Evolutionary conservation across 2,797 vertebrate species (phyloP).

Genomic region (Clarias laeviceps): DNA sequence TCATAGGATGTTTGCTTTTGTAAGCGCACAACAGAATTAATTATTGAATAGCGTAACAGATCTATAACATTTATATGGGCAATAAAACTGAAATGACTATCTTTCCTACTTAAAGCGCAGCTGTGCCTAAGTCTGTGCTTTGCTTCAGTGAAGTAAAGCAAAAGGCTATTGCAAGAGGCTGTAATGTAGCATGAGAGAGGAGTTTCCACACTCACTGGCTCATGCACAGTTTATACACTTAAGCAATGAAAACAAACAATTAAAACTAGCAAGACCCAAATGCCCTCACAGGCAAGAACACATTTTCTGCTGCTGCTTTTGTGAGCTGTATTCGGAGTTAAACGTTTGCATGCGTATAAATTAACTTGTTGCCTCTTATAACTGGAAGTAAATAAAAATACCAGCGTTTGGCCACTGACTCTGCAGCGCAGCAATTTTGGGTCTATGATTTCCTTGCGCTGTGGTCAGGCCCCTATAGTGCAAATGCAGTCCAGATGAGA

Average conservation of each 20-base stretch:
- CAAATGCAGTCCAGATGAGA: slow-evolving; percentile 75
- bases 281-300: slow-evolving; percentile 66
- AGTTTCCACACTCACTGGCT: slow-evolving; percentile 80
- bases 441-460: slow-evolving; percentile 73
- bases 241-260: slow-evolving; percentile 90
- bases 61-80: slow-evolving; percentile 27
- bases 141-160: slow-evolving; percentile 70
- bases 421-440: slow-evolving; percentile 71
- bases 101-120: slow-evolving; percentile 63
- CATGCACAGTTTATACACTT: slow-evolving; percentile 85
- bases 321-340: slow-evolving; percentile 80
- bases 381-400: slow-evolving; percentile 82
- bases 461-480: slow-evolving; percentile 69
- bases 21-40: not conserved
- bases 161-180: slow-evolving; percentile 69
- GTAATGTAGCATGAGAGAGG: slow-evolving; percentile 79
- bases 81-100: slow-evolving; percentile 33
- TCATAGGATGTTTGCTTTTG: slow-evolving; percentile 9
- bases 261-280: slow-evolving; percentile 70
- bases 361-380: slow-evolving; percentile 77
- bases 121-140: slow-evolving; percentile 65
- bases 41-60: slow-evolving; percentile 32
- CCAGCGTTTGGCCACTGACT: slow-evolving; percentile 75
- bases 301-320: slow-evolving; percentile 76
- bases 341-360: slow-evolving; percentile 73